A percentile compares a stretch with the other conserved stretches of the same genome.
These are phyloP conservation scores for Melangyna quadrimaculata DNA, from an alignment of 2,888 invertebrate genomes.

Conservation along the genomic window DNA sequence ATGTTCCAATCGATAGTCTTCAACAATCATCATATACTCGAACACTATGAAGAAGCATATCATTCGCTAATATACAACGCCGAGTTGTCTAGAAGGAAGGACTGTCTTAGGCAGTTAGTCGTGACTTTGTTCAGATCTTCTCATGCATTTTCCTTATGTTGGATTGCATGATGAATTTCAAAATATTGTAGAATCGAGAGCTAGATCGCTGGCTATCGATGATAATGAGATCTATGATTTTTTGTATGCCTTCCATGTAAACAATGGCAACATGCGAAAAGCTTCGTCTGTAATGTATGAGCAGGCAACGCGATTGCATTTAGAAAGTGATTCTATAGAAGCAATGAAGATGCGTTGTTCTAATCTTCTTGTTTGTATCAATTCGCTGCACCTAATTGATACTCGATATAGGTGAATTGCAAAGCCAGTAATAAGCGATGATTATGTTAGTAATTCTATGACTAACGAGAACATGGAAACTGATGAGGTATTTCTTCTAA, in stretches of 20 bases:
- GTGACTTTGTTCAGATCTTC: conserved; percentile 85
- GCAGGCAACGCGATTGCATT: conserved; percentile 88
- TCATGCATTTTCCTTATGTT: conserved; percentile 86
- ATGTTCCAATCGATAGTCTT: conserved; percentile 90
- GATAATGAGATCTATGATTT: conserved; percentile 94
- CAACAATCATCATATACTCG: conserved; percentile 87
- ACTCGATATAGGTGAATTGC: conserved; percentile 93
- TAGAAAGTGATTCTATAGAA: conserved; percentile 84
- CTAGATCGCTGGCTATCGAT: conserved; percentile 88
- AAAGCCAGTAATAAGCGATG: conserved; percentile 83
- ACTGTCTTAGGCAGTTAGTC: conserved; percentile 88
- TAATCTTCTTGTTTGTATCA: conserved; percentile 90
- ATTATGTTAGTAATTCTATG: conserved; percentile 72
- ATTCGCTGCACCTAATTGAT: conserved; percentile 88
- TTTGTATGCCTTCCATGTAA: conserved; percentile 92
- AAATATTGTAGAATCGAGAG: conserved; percentile 90
- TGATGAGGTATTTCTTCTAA: conserved; percentile 26
- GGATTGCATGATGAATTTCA: conserved; percentile 87
- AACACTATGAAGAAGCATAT: conserved; percentile 88
- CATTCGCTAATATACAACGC: conserved; percentile 87
- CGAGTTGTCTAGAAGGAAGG: conserved; percentile 85
- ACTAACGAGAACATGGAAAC: conserved; percentile 52
- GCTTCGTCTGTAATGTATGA: conserved; percentile 96
- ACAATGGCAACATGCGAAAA: conserved; percentile 90
- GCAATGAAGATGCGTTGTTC: conserved; percentile 88